Percentiles rank a stretch among this genome's conserved stretches.
Evolutionary conservation across 2,113 vertebrate species (phyloP).

Genomic region (Scomber colias): DNA sequence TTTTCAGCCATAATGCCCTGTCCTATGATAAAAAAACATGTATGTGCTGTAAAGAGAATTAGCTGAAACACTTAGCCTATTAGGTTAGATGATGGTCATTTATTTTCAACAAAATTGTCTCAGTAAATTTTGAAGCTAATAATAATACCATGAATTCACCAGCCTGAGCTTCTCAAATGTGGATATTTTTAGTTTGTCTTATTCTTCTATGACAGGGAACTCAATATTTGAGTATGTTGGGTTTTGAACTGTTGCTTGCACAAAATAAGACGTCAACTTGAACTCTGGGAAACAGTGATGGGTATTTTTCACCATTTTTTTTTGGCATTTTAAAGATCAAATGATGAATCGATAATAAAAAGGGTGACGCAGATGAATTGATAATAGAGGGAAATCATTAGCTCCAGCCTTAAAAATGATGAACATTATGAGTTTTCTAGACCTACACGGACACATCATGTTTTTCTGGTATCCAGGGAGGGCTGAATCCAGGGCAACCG

Average conservation of each 20-base stretch:
- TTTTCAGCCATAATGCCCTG: background rate
- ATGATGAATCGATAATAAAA: background rate
- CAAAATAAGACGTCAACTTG: too few relatives aligned
- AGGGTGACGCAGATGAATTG: background rate
- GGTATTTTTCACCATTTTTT: background rate
- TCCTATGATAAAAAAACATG: background rate
- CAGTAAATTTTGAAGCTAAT: too few relatives aligned
- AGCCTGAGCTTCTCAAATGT: background rate
- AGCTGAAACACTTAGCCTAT: too few relatives aligned
- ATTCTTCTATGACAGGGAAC: background rate
- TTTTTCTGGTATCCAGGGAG: too few relatives aligned
- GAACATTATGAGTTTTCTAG: conserved; percentile 2
- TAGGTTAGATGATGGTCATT: too few relatives aligned
- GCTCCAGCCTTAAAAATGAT: background rate
- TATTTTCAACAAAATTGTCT: too few relatives aligned
- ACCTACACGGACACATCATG: background rate
- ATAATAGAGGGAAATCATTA: background rate
- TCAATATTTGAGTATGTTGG: background rate
- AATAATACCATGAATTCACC: too few relatives aligned
- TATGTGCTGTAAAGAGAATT: too few relatives aligned
- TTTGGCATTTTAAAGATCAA: background rate
- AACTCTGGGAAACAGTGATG: background rate
- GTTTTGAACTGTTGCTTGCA: background rate
- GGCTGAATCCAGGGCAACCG: too few relatives aligned
- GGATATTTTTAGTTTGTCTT: background rate